Base-by-base conservation (phyloP, 1,140 invertebrate species). In the Zaprionus camerounensis region DNA sequence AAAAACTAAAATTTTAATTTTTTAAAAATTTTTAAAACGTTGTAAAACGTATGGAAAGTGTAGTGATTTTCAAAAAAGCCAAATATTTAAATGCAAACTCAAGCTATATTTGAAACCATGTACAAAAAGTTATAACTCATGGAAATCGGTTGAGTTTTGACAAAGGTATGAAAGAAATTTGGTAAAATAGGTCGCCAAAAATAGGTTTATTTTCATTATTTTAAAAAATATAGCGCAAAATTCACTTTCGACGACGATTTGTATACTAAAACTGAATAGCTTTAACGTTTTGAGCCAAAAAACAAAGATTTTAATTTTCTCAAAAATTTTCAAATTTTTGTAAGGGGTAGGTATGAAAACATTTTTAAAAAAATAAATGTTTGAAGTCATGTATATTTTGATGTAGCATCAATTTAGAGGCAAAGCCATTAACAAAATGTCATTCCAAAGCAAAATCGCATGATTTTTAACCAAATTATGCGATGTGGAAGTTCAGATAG, bases 391-490 rank as follows among this genome's bases (percentile, higher is more conserved):
- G 9, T 20, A 20, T 41, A 20, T 46, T 46, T 46, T 0, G 7
- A 46, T 20, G 44, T 11, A 17, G 17, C 0, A 20, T 46, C 0
- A 46, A 46, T 46, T 7, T 9, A 46, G 44, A 13, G 6, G 2
- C 44, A 20, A 20, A 3, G 17, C 13, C n/a, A 17, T 20, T 0
- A 20, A 46, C 0, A 46, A 15, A 46, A 46, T 20, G 17, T 3
- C 17, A 46, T 46, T 46, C 6, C 17, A 55, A 63, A 24, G 51
- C 51, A 57, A 56, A 51, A 34, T 57, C 55, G 28, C n/a, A 24
- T 57, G 55, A 31, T 34, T 17, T 28, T 46, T 46, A 7, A 20
- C 12, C 5, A 7, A 46, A 6, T 20, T 49, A 49, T 49, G 44
- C n/a, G 3, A 49, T 7, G 2, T 49, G 1, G 13, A 13, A 17